Evolutionary conservation across 2,888 invertebrate species (phyloP).

Genomic region (Arge pagana): DNA sequence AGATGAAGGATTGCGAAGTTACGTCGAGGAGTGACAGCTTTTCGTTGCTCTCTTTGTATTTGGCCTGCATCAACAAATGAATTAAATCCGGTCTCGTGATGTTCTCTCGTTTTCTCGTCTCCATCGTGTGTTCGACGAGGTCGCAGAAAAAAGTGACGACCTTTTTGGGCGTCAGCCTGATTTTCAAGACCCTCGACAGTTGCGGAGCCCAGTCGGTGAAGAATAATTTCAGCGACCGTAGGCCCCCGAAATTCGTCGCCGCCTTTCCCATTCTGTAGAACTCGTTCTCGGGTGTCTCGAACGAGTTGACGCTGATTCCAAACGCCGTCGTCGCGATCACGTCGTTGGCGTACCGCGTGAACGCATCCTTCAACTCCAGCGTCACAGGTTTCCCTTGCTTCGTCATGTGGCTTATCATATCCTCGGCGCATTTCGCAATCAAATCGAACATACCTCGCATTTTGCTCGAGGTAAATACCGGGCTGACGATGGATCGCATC

Average conservation of each 20-base stretch:
- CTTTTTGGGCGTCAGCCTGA: background rate
- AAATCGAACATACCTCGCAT: slow-evolving; percentile 48
- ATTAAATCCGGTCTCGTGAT: slow-evolving; percentile 63
- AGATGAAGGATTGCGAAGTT: slow-evolving; percentile 53
- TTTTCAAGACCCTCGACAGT: background rate
- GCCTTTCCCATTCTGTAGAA: slow-evolving; percentile 63
- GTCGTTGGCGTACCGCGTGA: slow-evolving; percentile 61
- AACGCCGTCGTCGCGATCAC: slow-evolving; percentile 63
- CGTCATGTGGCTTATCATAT: slow-evolving; percentile 38
- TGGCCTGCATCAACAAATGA: slow-evolving; percentile 59
- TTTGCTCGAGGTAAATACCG: slow-evolving; percentile 52
- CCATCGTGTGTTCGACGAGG: slow-evolving; percentile 52
- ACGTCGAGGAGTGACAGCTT: slow-evolving; percentile 43
- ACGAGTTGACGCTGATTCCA: slow-evolving; percentile 63
- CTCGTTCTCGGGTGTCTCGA: slow-evolving; percentile 60
- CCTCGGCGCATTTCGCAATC: slow-evolving; percentile 34
- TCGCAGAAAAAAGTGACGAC: slow-evolving; percentile 11
- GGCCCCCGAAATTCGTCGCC: slow-evolving; percentile 54
- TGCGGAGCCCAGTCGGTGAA: slow-evolving; percentile 1
- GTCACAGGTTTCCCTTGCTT: slow-evolving; percentile 21
- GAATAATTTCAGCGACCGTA: slow-evolving; percentile 33
- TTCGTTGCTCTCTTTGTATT: slow-evolving; percentile 19
- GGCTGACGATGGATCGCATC: slow-evolving; percentile 58
- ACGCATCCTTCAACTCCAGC: slow-evolving; percentile 58
- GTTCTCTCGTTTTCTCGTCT: slow-evolving; percentile 56